Evolutionary conservation across 2,797 vertebrate genomes (phyloP).

Genomic region (Peromyscus nudipes): DNA sequence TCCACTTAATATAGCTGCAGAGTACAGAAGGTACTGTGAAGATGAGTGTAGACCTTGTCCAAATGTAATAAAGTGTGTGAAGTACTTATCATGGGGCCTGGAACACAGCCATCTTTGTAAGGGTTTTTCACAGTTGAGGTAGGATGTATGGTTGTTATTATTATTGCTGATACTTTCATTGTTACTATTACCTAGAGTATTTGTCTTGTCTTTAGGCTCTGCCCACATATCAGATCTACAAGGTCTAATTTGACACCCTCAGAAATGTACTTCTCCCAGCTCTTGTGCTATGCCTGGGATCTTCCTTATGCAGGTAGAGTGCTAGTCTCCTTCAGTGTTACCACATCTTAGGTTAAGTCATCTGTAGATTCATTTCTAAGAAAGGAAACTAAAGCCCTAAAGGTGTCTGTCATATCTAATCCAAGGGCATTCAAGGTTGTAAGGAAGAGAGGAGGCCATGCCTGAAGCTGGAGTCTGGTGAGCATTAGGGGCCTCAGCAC

Average conservation of each 20-base stretch:
- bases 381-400: not conserved
- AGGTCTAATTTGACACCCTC: too few relatives aligned
- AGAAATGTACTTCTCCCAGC: fast-evolving
- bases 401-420: not conserved
- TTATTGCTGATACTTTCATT: not conserved
- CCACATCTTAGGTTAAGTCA: not conserved
- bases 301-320: not conserved
- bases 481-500: fast-evolving
- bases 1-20: not conserved
- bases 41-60: not conserved
- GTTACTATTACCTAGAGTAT: not conserved
- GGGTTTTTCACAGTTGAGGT: fast-evolving
- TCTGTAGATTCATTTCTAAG: not conserved
- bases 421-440: fast-evolving
- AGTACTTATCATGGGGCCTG: not conserved
- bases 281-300: not conserved
- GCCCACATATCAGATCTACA: too few relatives aligned
- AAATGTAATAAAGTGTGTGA: not conserved
- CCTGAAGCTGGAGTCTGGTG: not conserved
- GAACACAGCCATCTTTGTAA: not conserved
- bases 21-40: not conserved
- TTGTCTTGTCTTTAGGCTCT: not conserved
- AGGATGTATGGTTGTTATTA: not conserved
- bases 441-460: not conserved
- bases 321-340: not conserved